Base-by-base conservation (phyloP, 2,113 vertebrate genomes). In the Tricholaema leucomelas region DNA sequence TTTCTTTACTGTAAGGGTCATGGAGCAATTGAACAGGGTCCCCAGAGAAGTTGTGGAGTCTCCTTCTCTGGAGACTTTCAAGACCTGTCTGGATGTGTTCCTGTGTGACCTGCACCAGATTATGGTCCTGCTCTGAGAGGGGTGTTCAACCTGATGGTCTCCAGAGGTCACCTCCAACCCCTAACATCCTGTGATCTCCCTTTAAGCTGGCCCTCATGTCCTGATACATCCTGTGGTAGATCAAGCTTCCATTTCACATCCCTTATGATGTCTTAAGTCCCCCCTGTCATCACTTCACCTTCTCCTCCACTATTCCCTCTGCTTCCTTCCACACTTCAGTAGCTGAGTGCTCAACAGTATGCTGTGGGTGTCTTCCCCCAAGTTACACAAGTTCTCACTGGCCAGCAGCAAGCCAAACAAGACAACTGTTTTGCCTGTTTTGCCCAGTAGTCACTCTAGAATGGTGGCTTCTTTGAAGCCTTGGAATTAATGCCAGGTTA, bases 261-360 rank as follows among this genome's bases (percentile, higher is more conserved):
- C 15, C 46, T 66, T 2, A 4, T 4, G 48, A 65, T 18, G 36
- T 27, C 35, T 81, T 20, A 61, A 58, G 18, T 20, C 18, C 2
- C 15, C 14, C 7, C 15, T 81, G 84, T 8, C 10, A 15, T 50
- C 2, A 1, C 27, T 52, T 76, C 35, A 33, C 24, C 8, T 67
- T 81, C 40, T 86, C 31, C 30, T 67, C 28, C 48, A 71, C 25
- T 21, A 40, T 40, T 67, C 25, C 24, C 42, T 42, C n/a, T 75
- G 42, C 17, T 85, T 19, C 35, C 23, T 36, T 67, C 38, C 78
- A 52, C 2, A 5, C 9, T 67, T 19, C 61, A 72, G 25, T 31
- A 46, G 38, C 28, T 11, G 6, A 67, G 19, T 17, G 15, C 10
- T 44, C 0, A 1, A 56, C 55, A 81, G 15, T 4, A 4, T 33